phyloP scores from a whole-genome alignment of 1,140 invertebrate species.

The Onthophagus taurus region DNA sequence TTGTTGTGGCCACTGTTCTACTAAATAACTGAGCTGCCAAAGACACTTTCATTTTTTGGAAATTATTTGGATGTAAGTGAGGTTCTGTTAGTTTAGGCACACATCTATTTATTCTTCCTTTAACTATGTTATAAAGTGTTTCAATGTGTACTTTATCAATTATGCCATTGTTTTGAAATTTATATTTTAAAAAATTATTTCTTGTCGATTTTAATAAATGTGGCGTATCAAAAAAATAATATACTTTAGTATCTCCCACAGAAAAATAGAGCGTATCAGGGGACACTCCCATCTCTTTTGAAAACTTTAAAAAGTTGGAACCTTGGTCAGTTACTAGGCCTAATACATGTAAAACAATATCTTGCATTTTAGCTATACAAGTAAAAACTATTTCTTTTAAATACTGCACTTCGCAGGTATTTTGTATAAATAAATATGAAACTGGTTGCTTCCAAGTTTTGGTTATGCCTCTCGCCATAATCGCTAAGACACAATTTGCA shows the following conservation, averaged over 20 bases:
- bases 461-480: constrained; percentile 21
- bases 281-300: constrained; percentile 19
- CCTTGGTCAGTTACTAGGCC: constrained; percentile 20
- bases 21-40: constrained; percentile 29
- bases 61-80: constrained; percentile 29
- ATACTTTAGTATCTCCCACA: constrained; percentile 18
- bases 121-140: constrained; percentile 14
- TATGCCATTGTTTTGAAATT: constrained; percentile 2
- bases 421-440: constrained; percentile 18
- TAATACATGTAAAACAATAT: constrained; percentile 21
- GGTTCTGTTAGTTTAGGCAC: constrained; percentile 24
- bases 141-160: constrained; percentile 2
- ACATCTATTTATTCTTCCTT: constrained; percentile 11
- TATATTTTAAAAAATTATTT: constrained; percentile 23
- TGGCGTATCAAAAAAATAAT: constrained; percentile 24
- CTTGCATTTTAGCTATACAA: constrained; percentile 17
- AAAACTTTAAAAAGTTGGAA: constrained; percentile 21
- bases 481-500: neutral
- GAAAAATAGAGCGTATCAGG: constrained; percentile 23
- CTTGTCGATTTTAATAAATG: constrained; percentile 22
- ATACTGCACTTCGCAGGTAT: constrained; percentile 16
- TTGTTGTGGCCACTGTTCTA: constrained; percentile 19
- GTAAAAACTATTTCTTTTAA: constrained; percentile 20
- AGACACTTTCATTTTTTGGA: constrained; percentile 31
- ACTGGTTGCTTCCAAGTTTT: constrained; percentile 26